phyloP scores from a whole-genome alignment of 2,797 vertebrate species.

The Poliocrania exsul region DNA sequence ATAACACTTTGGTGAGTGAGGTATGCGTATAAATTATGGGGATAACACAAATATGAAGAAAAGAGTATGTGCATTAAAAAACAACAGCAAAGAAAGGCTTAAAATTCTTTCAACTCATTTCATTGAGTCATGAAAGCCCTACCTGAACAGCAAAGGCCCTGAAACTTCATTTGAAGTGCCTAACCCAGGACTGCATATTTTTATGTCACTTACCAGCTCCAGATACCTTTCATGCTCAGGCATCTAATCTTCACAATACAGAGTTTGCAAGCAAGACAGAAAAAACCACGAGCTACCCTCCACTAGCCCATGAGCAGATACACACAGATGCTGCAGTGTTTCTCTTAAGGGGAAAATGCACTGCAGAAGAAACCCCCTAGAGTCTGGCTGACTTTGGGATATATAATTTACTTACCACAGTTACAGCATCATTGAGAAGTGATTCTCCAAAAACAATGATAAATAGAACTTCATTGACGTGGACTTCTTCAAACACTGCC shows the following conservation, averaged over 20 bases:
- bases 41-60: neutral
- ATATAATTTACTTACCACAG: slow-evolving; percentile 83
- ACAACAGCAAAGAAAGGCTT: neutral
- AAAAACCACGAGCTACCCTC: neutral
- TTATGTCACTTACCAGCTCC: neutral
- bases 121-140: neutral
- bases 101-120: neutral
- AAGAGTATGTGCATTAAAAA: neutral
- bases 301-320: neutral
- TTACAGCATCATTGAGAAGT: slow-evolving; percentile 95
- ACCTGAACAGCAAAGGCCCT: neutral
- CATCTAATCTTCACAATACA: neutral
- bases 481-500: slow-evolving; percentile 96
- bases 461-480: slow-evolving; percentile 96
- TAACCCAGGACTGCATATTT: neutral
- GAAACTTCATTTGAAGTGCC: neutral
- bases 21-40: neutral
- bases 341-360: neutral
- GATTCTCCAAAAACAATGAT: slow-evolving; percentile 98
- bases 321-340: neutral
- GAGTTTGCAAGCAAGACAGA: neutral
- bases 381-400: neutral
- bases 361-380: neutral
- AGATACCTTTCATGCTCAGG: neutral
- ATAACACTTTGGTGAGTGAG: neutral